Evolutionary conservation across 1,140 invertebrate species (phyloP).

Genomic region (Lepidurus couesii): DNA sequence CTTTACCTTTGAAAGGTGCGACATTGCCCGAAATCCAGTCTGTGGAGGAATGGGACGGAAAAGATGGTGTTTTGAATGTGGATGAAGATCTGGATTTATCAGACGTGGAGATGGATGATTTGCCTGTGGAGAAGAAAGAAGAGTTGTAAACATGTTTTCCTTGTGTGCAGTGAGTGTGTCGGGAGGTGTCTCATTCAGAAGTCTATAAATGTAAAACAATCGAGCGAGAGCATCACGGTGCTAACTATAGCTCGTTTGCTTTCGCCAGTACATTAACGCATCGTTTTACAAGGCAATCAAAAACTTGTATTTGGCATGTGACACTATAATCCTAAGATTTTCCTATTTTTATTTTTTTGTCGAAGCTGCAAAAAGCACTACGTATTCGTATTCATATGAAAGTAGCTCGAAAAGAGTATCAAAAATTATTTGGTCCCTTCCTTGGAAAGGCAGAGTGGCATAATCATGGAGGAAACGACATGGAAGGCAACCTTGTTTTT

Average conservation of each 20-base stretch:
- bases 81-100: conserved; percentile 92
- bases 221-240: background rate
- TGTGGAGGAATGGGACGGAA: conserved; percentile 89
- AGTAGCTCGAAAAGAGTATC: conserved; percentile 8
- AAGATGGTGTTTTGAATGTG: conserved; percentile 81
- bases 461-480: background rate
- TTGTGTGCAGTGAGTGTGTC: conserved; percentile 10
- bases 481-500: background rate
- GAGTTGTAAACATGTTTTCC: conserved; percentile 58
- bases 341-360: background rate
- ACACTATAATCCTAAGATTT: background rate
- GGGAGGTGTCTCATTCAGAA: background rate
- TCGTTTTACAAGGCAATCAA: background rate
- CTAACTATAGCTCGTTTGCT: conserved; percentile 3
- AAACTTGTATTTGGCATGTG: background rate
- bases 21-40: conserved; percentile 69
- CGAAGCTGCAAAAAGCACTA: background rate
- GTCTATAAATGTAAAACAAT: background rate
- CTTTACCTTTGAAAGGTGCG: conserved; percentile 78
- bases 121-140: conserved; percentile 47
- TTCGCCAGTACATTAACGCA: conserved; percentile 1
- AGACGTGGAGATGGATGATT: conserved; percentile 76
- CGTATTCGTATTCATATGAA: background rate
- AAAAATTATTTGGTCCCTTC: background rate
- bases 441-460: background rate